Evolutionary conservation across 2,113 vertebrate species (phyloP), one percentile per base, ranked within the genome.

Genomic region (Xenus cinereus): DNA sequence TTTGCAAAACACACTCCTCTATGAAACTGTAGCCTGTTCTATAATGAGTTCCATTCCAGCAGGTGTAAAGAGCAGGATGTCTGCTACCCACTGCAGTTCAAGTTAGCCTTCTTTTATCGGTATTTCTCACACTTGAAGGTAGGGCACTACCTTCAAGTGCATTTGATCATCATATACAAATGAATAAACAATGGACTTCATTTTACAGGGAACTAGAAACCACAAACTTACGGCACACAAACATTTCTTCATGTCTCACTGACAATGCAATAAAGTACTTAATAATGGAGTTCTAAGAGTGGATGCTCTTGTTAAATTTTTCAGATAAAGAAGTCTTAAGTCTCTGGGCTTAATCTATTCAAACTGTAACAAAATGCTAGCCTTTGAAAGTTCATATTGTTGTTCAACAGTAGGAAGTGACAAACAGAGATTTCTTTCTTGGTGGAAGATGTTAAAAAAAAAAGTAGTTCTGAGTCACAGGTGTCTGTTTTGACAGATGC

Each of bases 11-110:
- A 28, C 74, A 68, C 37, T 15, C 35, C 19, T 10, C 19, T 8
- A 10, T 41, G n/a, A 73, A 72, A n/a, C n/a, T 41, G 57, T 0
- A 72, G 33, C 32, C 37, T 27, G 14, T 35, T 57, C 23, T 26
- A 6, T 0, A 0, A 43, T 3, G 12, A 57, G 37, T 33, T 79
- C 62, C 4, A 0, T 12, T 32, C n/a, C 8, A 54, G 51, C 33
- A 73, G 53, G 43, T n/a, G 12, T 17, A 14, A 76, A 69, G 14
- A 20, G 27, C 48, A 81, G 50, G 64, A 33, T 2, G 0, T 17
- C 37, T 63, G 16, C 76, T 57, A 12, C 4, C 35, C 57, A 2
- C 20, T 33, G 45, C 26, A 51, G 30, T 50, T 90, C 48, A 27
- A 39, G 41, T 17, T 22, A 69, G 35, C 24, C 17, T 11, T 10